Percentiles rank a stretch among this genome's conserved stretches.
phyloP scores from a whole-genome alignment of 2,113 vertebrate genomes.

The Panthera tigris region DNA sequence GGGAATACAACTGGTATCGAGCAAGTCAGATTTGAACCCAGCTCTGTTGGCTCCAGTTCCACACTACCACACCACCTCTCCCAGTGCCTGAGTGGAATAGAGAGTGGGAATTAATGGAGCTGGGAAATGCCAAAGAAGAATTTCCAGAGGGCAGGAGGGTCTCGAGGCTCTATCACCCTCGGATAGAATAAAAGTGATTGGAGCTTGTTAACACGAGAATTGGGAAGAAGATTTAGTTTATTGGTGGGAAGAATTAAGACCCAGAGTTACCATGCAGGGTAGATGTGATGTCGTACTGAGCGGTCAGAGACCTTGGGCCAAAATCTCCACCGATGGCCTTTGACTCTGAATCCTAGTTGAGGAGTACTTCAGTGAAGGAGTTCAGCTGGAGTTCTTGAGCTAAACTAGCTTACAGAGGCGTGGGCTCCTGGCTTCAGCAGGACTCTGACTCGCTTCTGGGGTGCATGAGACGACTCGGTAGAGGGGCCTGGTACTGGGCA shows the following conservation, averaged over 20 bases:
- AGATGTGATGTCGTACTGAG: background rate
- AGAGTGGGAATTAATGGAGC: background rate
- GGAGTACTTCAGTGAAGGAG: background rate
- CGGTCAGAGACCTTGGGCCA: background rate
- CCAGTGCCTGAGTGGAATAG: background rate
- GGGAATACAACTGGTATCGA: background rate
- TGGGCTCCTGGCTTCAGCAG: background rate
- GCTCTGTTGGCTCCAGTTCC: background rate
- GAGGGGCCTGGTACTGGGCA: accelerated
- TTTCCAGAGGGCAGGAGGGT: background rate
- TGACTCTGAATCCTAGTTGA: background rate
- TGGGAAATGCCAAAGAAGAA: background rate
- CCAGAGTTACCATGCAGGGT: background rate
- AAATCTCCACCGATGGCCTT: background rate
- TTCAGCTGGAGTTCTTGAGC: background rate
- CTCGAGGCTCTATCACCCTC: background rate
- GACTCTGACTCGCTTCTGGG: background rate
- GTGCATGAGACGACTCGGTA: background rate
- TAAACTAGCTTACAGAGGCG: background rate
- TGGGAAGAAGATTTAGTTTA: background rate
- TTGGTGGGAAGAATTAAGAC: background rate
- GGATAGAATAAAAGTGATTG: background rate
- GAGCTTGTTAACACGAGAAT: background rate
- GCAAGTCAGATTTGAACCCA: background rate
- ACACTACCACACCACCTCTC: background rate